Evolutionary conservation across 1,140 invertebrate species (phyloP), one percentile per base, ranked within the genome.

Genomic region (Acromyrmex heyeri): DNA sequence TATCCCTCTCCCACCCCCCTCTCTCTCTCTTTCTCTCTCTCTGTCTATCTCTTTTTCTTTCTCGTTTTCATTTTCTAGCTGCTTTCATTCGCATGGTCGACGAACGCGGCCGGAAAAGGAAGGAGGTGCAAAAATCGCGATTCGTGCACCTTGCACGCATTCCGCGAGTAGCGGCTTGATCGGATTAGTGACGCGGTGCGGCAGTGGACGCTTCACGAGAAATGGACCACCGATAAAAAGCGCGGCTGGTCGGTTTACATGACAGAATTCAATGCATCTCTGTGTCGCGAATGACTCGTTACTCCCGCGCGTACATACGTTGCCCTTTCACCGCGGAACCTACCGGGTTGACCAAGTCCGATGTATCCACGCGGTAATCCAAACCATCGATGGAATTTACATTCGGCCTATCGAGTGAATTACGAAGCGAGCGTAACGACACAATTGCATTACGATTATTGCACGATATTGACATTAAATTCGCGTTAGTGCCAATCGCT

Each of bases 311-410:
- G 44, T 12, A n/a, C 27, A 62, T 16, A 30, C 12, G 38, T 62
- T 55, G 86, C 82, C 85, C 85, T 88, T 87, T 87, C 87, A 85
- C 86, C 79, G 86, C 82, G 78, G 85, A 70, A 75, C 34, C 86
- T 83, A 77, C 48, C 76, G 86, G 83, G 72, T 86, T 77, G 87
- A 86, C 86, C 82, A 57, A 87, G 72, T 38, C 24, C 48, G 34
- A 79, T 76, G 81, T 73, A 82, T 91, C 78, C 76, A 12, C 69
- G 55, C 79, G 8, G 79, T 73, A 83, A 83, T 83, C 79, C 79
- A 73, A 83, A 83, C 69, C 69, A 83, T 83, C 69, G 79, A 50
- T 75, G 79, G 79, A 83, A 83, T 83, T 83, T 83, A 83, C 79
- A 75, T 83, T 83, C 79, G 79, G 79, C 55, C 79, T 75, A 75